Conservation (phyloP, 2,797 vertebrate species). For the Microctenopoma lineatum region DNA sequence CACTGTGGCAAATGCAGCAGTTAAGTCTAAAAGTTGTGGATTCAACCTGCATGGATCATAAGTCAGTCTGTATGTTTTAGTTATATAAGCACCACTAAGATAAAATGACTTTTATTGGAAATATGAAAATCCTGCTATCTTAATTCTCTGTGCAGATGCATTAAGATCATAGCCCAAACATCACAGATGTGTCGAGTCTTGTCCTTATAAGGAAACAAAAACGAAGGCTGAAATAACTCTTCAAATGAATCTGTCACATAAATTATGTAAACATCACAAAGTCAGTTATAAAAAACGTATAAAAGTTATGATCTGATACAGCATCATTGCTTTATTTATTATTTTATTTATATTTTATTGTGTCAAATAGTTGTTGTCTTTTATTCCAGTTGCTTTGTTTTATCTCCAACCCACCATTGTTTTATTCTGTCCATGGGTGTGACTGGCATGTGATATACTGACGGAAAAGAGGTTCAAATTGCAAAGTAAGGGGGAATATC, state of each 20-base stretch:
- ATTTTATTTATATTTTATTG: too few species aligned
- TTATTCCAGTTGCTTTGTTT: conserved; percentile 28
- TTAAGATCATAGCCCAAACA: background rate
- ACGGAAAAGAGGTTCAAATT: conserved; percentile 31
- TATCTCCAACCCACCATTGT: conserved; percentile 21
- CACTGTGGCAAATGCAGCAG: too few species aligned
- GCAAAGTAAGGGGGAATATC: conserved; percentile 41
- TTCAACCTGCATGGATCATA: background rate
- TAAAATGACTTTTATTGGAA: conserved; percentile 9
- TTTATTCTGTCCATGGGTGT: conserved; percentile 37
- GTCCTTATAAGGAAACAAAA: conserved; percentile 18
- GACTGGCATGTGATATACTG: conserved; percentile 39
- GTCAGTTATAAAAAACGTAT: background rate
- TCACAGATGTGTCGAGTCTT: background rate
- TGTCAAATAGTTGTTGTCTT: conserved; percentile 28
- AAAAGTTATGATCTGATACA: background rate
- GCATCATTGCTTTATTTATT: background rate
- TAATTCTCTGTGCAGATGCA: conserved; percentile 5
- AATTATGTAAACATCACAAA: background rate
- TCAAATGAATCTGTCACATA: background rate
- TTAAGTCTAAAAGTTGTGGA: too few species aligned
- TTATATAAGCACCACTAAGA: conserved; percentile 1
- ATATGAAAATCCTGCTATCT: background rate
- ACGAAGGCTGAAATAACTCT: background rate
- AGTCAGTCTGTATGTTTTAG: background rate